phyloP scores from a whole-genome alignment of 2,113 vertebrate genomes.

The Parotia lawesii region DNA sequence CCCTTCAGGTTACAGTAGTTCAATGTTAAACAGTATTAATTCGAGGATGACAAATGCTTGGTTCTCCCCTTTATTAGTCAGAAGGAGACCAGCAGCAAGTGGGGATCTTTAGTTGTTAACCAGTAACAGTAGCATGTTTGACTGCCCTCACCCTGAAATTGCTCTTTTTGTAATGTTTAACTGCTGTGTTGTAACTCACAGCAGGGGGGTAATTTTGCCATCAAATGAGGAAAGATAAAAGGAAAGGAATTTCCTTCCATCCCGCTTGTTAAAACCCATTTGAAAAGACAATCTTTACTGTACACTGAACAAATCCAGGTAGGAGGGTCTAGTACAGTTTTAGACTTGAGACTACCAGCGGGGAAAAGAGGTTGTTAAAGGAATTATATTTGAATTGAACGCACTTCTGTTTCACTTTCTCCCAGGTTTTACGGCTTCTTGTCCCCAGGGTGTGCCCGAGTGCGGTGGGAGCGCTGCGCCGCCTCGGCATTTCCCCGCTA shows the following conservation, averaged over 20 bases:
- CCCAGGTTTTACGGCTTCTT: neutral
- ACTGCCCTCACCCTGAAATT: constrained; percentile 38
- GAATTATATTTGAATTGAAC: neutral
- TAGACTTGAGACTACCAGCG: neutral
- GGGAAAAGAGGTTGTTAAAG: neutral
- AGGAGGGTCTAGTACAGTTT: neutral
- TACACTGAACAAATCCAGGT: neutral
- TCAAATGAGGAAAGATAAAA: constrained; percentile 46
- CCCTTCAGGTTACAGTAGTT: neutral
- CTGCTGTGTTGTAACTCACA: constrained; percentile 46
- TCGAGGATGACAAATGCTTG: neutral
- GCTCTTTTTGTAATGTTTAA: constrained; percentile 69
- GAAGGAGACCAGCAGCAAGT: neutral
- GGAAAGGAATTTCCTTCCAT: constrained; percentile 44
- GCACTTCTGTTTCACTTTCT: neutral
- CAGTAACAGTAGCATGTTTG: constrained; percentile 47
- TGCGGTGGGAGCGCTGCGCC: neutral
- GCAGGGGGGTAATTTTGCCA: constrained; percentile 30
- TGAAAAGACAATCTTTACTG: neutral
- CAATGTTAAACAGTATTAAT: neutral
- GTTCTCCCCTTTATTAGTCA: neutral
- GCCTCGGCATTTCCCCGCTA: neutral
- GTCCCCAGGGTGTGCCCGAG: neutral
- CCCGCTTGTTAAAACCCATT: neutral
- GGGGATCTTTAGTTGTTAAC: constrained; percentile 45